phyloP scores from a whole-genome alignment of 2,797 vertebrate species.

The Melopsittacus undulatus region DNA sequence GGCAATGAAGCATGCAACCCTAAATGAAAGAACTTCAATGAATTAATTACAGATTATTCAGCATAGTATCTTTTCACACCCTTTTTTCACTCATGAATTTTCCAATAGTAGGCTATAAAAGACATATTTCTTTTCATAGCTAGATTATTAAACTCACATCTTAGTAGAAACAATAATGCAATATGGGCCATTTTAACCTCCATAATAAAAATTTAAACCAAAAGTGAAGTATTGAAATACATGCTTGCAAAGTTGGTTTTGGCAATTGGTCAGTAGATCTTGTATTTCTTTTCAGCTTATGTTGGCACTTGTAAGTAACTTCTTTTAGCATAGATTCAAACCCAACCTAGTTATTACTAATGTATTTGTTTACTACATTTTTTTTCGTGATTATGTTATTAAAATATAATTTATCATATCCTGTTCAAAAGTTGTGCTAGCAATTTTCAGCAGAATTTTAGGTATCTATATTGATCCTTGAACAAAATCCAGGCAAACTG shows the following conservation, averaged over 20 bases:
- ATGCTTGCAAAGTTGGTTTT: neutral
- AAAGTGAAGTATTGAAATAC: neutral
- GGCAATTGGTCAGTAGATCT: neutral
- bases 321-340: neutral
- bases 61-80: neutral
- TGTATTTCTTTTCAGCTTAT: neutral
- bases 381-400: neutral
- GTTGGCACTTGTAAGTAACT: neutral
- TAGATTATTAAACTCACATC: neutral
- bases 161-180: neutral
- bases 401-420: neutral
- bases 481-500: neutral
- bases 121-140: neutral
- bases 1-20: neutral
- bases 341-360: neutral
- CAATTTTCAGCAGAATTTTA: neutral
- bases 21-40: neutral
- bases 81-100: neutral
- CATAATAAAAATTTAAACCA: neutral
- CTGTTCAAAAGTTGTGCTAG: neutral
- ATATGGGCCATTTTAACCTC: neutral
- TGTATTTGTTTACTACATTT: neutral
- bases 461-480: neutral
- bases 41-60: neutral
- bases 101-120: neutral